phyloP scores from a whole-genome alignment of 1,140 invertebrate genomes.

The Microplitis demolitor region DNA sequence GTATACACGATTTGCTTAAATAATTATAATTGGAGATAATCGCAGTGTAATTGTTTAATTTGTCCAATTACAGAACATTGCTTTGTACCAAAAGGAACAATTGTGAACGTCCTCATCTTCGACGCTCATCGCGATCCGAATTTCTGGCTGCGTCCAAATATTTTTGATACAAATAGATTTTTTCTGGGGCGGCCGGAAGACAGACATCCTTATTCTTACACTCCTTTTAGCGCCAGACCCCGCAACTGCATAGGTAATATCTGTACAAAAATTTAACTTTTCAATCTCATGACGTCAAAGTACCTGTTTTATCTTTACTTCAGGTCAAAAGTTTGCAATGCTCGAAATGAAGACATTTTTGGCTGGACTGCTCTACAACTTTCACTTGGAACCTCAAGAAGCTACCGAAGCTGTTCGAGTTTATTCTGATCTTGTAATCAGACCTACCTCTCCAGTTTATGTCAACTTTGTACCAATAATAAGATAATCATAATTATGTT shows the following conservation, averaged over 20 bases:
- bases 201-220: slow-evolving; percentile 65
- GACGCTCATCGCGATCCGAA: slow-evolving; percentile 61
- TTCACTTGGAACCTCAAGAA: slow-evolving; percentile 53
- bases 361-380: slow-evolving; percentile 70
- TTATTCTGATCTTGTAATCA: slow-evolving; percentile 41
- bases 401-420: slow-evolving; percentile 34
- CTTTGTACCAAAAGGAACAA: slow-evolving; percentile 52
- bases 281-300: neutral
- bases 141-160: slow-evolving; percentile 71
- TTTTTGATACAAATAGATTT: slow-evolving; percentile 65
- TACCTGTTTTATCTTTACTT: slow-evolving; percentile 44
- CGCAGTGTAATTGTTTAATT: neutral
- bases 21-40: too few relatives aligned
- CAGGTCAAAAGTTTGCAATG: slow-evolving; percentile 75
- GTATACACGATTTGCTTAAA: slow-evolving; percentile 35
- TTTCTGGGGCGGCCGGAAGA: slow-evolving; percentile 58
- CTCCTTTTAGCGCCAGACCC: slow-evolving; percentile 54
- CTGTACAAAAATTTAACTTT: neutral
- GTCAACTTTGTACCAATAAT: slow-evolving; percentile 24
- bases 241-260: slow-evolving; percentile 19
- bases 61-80: slow-evolving; percentile 33
- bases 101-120: slow-evolving; percentile 57
- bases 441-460: slow-evolving; percentile 29
- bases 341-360: slow-evolving; percentile 75
- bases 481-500: neutral